These are phyloP conservation scores for Dioctria rufipes DNA, from an alignment of 2,888 invertebrate species.

Conservation along the genomic window DNA sequence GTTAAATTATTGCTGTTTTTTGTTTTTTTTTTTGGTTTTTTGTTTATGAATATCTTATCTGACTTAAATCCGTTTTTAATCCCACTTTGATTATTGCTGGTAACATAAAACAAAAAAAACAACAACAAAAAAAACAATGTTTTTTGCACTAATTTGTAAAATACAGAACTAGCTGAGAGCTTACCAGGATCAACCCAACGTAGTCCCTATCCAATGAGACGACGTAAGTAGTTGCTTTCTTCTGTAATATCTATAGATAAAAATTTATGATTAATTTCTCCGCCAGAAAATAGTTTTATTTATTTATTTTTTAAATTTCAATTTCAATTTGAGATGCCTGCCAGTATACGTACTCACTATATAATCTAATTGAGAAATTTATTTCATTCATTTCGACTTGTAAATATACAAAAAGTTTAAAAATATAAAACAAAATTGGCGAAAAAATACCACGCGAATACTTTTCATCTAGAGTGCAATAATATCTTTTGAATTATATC, in stretches of 20 bases:
- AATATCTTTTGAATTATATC: constrained; percentile 77
- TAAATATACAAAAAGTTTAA: no score
- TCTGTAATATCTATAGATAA: constrained; percentile 29
- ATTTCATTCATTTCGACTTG: constrained; percentile 11
- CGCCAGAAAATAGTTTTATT: neutral
- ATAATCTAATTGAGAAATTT: neutral
- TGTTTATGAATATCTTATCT: neutral
- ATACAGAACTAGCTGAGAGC: constrained; percentile 88
- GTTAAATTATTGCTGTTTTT: neutral
- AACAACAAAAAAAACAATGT: neutral
- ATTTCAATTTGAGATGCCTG: constrained; percentile 32
- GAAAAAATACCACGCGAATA: constrained; percentile 67
- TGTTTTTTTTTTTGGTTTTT: neutral
- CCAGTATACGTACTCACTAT: constrained; percentile 5
- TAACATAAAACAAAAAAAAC: constrained; percentile 34
- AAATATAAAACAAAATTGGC: constrained; percentile 48
- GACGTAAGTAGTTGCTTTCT: constrained; percentile 79
- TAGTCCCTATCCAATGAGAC: constrained; percentile 87
- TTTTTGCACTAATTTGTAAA: constrained; percentile 57
- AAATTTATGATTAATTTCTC: neutral
- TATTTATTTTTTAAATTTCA: neutral
- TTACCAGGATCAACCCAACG: constrained; percentile 87
- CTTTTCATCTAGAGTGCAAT: constrained; percentile 82
- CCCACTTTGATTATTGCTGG: constrained; percentile 21
- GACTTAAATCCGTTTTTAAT: constrained; percentile 12